Evolutionary conservation across 2,113 vertebrate species (phyloP), one percentile per base, ranked within the genome.

Genomic region (Microcebus lehilahytsara): DNA sequence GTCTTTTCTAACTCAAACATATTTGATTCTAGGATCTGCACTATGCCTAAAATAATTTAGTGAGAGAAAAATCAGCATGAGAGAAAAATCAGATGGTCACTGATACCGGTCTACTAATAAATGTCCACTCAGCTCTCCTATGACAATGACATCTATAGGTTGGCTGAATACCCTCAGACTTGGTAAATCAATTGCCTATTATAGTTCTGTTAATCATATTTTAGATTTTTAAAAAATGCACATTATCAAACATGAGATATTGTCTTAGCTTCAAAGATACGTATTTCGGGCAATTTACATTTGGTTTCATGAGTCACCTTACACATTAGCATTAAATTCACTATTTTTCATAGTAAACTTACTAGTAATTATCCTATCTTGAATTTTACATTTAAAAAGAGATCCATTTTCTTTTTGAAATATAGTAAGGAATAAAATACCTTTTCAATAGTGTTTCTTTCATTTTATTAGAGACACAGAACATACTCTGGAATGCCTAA

Each of bases 371-470:
- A 79, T 81, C 37, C 30, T 81, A 67, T 46, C n/a, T 53, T 95
- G 75, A 91, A 95, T 84, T 93, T 62, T n/a, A 53, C 23, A 79
- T 75, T 49, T 42, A 93, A 93, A 86, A 56, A 34, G 60, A 75
- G 71, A 92, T 77, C 34, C 10, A 22, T 95, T 91, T 91, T 92
- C 32, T 6, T 88, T 93, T 74, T 53, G 22, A 93, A 97, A 95
- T 71, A 60, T 8, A 84, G 53, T 83, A 79, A 79, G 91, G 14
- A 81, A 85, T 30, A 69, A 71, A 78, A 32, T 49, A 25, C 10
- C 2, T 83, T 95, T 83, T 78, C 5, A 88, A 60, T 40, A 83
- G 37, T 12, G 69, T 20, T 87, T 58, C 8, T 93, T 90, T 86
- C 37, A 51, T 49, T 42, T 19, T 80, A 23, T 83, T 67, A 84